Evolutionary conservation across 2,113 vertebrate species (phyloP).

Genomic region (Narcine bancroftii): DNA sequence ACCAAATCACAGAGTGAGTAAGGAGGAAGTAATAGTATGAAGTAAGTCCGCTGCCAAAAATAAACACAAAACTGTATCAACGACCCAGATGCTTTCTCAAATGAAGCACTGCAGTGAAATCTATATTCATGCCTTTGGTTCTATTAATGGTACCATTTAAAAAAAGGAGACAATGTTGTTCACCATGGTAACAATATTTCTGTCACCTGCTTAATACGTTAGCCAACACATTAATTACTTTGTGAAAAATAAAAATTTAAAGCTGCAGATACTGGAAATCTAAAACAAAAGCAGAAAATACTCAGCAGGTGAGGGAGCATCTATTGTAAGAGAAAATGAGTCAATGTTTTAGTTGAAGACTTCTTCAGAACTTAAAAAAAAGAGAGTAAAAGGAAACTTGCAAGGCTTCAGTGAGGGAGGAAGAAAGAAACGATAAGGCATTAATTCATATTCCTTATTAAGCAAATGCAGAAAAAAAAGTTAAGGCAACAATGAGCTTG

Average conservation of each 20-base stretch:
- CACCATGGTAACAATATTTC: background rate
- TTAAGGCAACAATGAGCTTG: background rate
- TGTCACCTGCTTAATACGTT: background rate
- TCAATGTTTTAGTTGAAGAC: too few species aligned
- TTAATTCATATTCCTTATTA: background rate
- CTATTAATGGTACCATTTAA: background rate
- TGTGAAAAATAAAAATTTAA: too few species aligned
- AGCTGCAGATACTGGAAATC: too few species aligned
- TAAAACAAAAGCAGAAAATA: too few species aligned
- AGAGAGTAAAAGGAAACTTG: too few species aligned
- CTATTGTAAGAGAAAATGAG: too few species aligned
- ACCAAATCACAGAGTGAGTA: background rate
- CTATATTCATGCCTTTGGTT: background rate
- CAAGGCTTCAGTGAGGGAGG: too few species aligned
- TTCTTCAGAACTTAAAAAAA: too few species aligned
- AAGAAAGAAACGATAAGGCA: too few species aligned
- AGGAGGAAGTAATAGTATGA: background rate
- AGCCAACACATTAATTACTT: background rate
- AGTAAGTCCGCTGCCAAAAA: background rate
- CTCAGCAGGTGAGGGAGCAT: too few species aligned
- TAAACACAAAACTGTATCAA: background rate
- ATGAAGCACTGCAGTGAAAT: background rate
- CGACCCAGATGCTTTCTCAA: background rate
- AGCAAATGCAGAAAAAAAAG: background rate
- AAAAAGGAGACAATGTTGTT: background rate